These are phyloP conservation scores for Mallateleia sp. DNA, from an alignment of 2,888 invertebrate species.

Conservation along the genomic window DNA sequence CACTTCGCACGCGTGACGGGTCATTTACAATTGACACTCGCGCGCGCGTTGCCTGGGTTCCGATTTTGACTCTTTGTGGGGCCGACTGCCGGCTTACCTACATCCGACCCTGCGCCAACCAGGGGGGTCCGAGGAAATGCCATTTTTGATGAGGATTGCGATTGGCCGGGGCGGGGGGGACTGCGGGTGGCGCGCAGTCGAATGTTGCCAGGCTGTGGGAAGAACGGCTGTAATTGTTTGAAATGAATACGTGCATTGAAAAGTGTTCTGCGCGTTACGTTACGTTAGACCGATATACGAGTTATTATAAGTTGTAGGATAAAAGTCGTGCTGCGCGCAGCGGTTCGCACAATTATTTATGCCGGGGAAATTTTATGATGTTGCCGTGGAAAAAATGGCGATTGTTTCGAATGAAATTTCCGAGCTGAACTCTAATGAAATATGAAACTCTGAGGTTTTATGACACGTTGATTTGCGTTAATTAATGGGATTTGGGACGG, in stretches of 20 bases:
- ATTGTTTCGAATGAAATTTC: conserved; percentile 1
- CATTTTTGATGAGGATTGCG: conserved; percentile 23
- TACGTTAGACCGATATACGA: conserved; percentile 26
- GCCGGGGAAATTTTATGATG: conserved; percentile 16
- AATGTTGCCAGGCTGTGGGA: conserved; percentile 56
- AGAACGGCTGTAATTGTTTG: conserved; percentile 50
- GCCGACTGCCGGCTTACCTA: too few relatives aligned
- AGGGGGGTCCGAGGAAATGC: conserved; percentile 35
- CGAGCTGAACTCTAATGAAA: neutral
- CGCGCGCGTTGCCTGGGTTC: too few relatives aligned
- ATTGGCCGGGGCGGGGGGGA: neutral
- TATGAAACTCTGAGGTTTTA: neutral
- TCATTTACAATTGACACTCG: too few relatives aligned
- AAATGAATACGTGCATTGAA: conserved; percentile 46
- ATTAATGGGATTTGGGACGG: too few relatives aligned
- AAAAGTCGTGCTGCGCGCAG: conserved; percentile 37
- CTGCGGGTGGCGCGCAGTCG: conserved; percentile 8
- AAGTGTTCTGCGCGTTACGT: conserved; percentile 28
- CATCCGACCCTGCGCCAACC: neutral
- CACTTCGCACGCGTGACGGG: too few relatives aligned
- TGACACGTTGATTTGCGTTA: neutral
- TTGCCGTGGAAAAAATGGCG: conserved; percentile 10
- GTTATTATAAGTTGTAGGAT: conserved; percentile 23
- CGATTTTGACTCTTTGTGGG: too few relatives aligned
- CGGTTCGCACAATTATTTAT: conserved; percentile 40